Evolutionary conservation across 2,113 vertebrate genomes (phyloP), one percentile per base, ranked within the genome.

Genomic region (Recurvirostra avosetta): DNA sequence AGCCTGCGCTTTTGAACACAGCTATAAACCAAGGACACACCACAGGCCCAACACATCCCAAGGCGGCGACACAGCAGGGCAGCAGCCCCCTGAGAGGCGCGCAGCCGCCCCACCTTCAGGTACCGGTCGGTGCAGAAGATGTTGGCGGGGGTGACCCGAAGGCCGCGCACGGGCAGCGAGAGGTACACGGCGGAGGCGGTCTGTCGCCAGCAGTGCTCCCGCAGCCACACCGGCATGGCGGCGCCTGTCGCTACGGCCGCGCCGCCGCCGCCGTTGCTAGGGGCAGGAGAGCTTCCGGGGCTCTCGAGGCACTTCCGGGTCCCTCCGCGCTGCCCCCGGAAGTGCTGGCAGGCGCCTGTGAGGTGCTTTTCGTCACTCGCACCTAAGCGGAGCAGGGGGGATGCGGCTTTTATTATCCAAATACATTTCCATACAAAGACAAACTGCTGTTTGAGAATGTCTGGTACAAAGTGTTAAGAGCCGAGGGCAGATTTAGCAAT

Each of bases 101-200:
- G 36, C 22, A 32, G 55, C 49, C 34, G 22, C 89, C 92, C 88
- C 94, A 99, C 99, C 99, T 99, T 99, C 47, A 99, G 66, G 82
- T 99, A 99, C 30, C 90, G 98, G 18, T 99, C 99, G 3, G 98
- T 96, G 56, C 98, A 99, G 83, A 99, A 94, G 38, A 99, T 96
- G 96, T 98, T 98, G 36, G 98, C 98, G 15, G 96, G 90, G 4
- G 90, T 94, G 30, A 70, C 92, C 59, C 86, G 97, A 7, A 95
- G 96, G 29, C 98, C 99, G 68, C 98, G 99, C 58, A 99, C 73
- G 2, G 99, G 99, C 74, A 99, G 94, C 10, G 96, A 98, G 8
- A 99, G 96, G 45, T 97, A 98, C 14, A 99, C 97, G 12, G 95
- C 86, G 1, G 92, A 47, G 13, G 92, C 84, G 1, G 95, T 99